A percentile compares a stretch with the other conserved stretches of the same genome.
Evolutionary conservation across 2,113 vertebrate species (phyloP).

Genomic region (Pedionomus torquatus): DNA sequence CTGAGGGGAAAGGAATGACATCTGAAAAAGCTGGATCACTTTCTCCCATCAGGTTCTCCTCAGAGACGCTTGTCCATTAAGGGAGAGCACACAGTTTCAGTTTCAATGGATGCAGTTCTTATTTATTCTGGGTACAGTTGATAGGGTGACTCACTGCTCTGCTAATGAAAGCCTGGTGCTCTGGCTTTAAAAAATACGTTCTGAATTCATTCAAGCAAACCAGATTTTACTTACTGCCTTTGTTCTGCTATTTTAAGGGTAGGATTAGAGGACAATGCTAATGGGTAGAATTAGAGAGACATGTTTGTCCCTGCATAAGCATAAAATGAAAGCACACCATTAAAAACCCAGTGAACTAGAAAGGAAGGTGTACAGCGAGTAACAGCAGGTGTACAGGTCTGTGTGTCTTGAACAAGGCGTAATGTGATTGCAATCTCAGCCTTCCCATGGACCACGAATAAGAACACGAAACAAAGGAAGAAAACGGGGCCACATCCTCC

Average conservation of each 20-base stretch:
- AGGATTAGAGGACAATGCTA: conserved; percentile 27
- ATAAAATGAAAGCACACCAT: conserved; percentile 34
- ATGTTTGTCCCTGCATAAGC: not conserved
- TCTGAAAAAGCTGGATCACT: conserved; percentile 39
- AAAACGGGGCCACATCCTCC: not conserved
- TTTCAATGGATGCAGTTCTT: conserved; percentile 62
- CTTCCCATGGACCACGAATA: not conserved
- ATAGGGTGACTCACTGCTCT: conserved; percentile 68
- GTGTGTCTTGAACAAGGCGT: not conserved
- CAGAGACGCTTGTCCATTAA: conserved; percentile 57
- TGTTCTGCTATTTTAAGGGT: conserved; percentile 33
- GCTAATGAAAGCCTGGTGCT: conserved; percentile 55
- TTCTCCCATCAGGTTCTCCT: conserved; percentile 40
- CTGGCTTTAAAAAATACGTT: conserved; percentile 47
- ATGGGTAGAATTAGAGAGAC: conserved; percentile 16
- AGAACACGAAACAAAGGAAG: not conserved
- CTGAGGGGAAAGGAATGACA: conserved; percentile 51
- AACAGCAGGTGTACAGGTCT: not conserved
- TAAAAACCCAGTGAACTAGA: conserved; percentile 14
- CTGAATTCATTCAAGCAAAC: conserved; percentile 37
- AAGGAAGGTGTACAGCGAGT: not conserved
- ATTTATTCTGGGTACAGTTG: conserved; percentile 66
- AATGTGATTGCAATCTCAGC: not conserved
- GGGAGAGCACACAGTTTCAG: conserved; percentile 43
- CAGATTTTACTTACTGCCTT: conserved; percentile 37